These are phyloP conservation scores for Siderastrea siderea DNA, from an alignment of 92 coral and sea anemone species.

Conservation along the genomic window DNA sequence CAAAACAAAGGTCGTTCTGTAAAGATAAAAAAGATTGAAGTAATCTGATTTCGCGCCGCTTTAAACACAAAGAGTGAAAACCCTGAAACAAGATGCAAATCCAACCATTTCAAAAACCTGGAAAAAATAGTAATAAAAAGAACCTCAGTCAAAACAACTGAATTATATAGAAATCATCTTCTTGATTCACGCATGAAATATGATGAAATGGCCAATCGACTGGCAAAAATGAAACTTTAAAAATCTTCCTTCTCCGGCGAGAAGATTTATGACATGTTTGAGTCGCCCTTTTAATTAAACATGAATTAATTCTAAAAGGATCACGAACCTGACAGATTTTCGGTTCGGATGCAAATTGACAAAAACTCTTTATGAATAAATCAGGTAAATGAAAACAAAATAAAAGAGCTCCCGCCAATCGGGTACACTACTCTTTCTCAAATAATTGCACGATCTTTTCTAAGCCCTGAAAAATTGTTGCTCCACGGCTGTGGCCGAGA, in stretches of 20 bases:
- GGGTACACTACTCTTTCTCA: neutral
- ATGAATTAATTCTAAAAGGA: neutral
- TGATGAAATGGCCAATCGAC: neutral
- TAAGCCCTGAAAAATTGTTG: neutral
- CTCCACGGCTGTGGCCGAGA: neutral
- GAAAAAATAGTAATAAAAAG: too few relatives aligned
- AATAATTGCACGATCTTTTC: neutral
- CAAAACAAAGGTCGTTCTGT: neutral
- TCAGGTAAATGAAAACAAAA: slow-evolving; percentile 11
- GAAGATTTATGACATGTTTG: neutral
- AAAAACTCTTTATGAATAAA: slow-evolving; percentile 2
- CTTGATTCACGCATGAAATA: too few relatives aligned
- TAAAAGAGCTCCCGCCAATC: neutral
- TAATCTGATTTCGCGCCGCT: neutral
- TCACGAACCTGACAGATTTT: neutral
- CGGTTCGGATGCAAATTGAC: slow-evolving; percentile 17
- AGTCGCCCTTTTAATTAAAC: slow-evolving; percentile 8
- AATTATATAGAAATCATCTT: neutral
- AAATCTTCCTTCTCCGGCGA: neutral
- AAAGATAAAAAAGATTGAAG: neutral
- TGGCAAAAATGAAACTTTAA: neutral
- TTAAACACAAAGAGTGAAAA: slow-evolving; percentile 13
- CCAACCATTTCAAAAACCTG: neutral
- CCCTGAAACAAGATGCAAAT: slow-evolving; percentile 16
- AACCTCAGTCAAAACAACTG: neutral